A percentile compares a stretch with the other conserved stretches of the same genome.
These are phyloP conservation scores for Choreutis nemorana DNA, from an alignment of 2,888 invertebrate species.

Conservation along the genomic window DNA sequence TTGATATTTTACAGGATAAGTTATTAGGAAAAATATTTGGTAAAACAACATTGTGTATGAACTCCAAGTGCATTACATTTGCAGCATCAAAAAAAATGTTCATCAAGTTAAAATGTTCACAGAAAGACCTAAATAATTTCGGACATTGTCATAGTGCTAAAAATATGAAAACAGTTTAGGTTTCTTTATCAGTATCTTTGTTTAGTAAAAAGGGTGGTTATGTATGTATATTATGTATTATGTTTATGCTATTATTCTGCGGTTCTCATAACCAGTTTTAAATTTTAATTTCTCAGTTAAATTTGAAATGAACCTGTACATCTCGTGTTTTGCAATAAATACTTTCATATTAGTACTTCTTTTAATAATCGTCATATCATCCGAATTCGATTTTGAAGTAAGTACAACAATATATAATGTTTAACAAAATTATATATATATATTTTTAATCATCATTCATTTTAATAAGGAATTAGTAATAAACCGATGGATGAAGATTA, in stretches of 20 bases:
- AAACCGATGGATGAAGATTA: constrained; percentile 30
- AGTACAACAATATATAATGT: not conserved
- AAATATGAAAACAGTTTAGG: constrained; percentile 20
- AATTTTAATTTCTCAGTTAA: too few species aligned
- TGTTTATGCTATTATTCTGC: too few species aligned
- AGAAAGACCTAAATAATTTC: constrained; percentile 29
- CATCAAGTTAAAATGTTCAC: constrained; percentile 35
- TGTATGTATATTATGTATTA: too few species aligned
- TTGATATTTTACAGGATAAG: constrained; percentile 49
- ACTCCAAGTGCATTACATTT: constrained; percentile 42
- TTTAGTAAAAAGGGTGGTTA: too few species aligned
- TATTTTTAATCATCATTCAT: constrained; percentile 3
- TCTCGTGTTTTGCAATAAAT: not conserved
- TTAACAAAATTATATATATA: not conserved
- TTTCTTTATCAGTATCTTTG: too few species aligned
- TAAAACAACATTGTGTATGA: constrained; percentile 47
- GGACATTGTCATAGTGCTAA: constrained; percentile 47
- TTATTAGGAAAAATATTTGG: constrained; percentile 48
- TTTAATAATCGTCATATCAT: not conserved
- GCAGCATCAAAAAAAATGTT: constrained; percentile 39
- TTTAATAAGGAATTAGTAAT: constrained; percentile 19
- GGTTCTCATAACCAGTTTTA: not conserved
- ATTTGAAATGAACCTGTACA: too few species aligned
- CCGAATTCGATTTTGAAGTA: not conserved
- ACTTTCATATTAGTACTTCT: not conserved